Conservation (phyloP, 2,888 invertebrate species). For the Lysandra coridon region DNA sequence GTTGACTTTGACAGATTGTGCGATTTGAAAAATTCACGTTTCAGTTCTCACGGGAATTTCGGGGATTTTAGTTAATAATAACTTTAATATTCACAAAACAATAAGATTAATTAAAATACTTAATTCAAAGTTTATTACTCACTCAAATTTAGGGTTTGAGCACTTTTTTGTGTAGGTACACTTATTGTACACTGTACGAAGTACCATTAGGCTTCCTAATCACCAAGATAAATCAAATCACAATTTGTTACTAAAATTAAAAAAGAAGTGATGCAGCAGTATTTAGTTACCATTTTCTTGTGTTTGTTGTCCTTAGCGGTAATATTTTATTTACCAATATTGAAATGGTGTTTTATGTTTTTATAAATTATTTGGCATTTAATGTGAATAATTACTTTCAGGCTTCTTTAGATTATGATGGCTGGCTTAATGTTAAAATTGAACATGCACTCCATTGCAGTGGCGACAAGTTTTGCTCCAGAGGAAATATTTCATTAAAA, state of each 20-base stretch:
- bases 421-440: slow-evolving; percentile 85
- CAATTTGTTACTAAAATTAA: background rate
- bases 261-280: background rate
- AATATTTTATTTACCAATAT: background rate
- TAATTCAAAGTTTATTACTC: no score
- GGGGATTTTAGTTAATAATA: no score
- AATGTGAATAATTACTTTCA: slow-evolving; percentile 45
- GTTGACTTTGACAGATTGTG: no score
- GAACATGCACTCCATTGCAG: slow-evolving; percentile 83
- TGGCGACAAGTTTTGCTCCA: slow-evolving; percentile 79
- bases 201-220: no score
- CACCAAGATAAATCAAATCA: background rate
- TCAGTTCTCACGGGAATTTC: no score
- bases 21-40: no score
- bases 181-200: no score
- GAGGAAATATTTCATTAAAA: slow-evolving; percentile 86
- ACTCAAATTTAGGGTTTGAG: no score
- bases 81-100: no score
- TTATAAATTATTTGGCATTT: background rate
- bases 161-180: no score
- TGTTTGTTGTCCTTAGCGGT: slow-evolving; percentile 4
- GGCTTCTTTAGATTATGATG: slow-evolving; percentile 84
- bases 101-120: no score
- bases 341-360: background rate
- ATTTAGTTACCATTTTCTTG: background rate